Evolutionary conservation across 2,797 vertebrate species (phyloP), one percentile per base, ranked within the genome.

Genomic region (Coluber constrictor): DNA sequence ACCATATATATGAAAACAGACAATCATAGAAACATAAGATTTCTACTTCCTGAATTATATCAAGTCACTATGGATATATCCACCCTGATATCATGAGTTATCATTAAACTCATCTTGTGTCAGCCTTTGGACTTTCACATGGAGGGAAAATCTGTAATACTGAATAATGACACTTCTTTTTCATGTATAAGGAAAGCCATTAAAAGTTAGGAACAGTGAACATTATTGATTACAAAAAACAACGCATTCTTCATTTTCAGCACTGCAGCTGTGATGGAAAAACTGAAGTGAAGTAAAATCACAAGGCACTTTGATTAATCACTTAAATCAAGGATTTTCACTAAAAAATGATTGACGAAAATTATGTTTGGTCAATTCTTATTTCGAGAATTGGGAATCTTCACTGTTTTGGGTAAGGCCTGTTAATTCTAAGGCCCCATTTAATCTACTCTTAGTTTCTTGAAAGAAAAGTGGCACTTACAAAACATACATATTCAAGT

Each of bases 141-240:
- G 70, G 87, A 32, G 91, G 4, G 51, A 86, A 93, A 11, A 89
- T 51, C 3, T 55, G n/a, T 6, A 91, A 56, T 66, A 92, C 88
- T 54, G 90, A 92, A 94, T 8, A 89, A 11, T 37, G 92, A 1
- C 37, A 32, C 86, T 91, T 92, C 54, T 90, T 74, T 47, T 18
- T 10, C 89, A 47, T 93, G 54, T 88, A 86, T 13, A 92, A 91
- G 25, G 1, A 89, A 90, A 27, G 23, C 56, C 89, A 63, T 88
- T 92, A 88, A 66, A 74, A 95, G 20, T 93, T 8, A 88, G 29
- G 90, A 92, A 10, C 16, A 86, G 51, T 4, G 0, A 0, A 90
- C 5, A 91, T 93, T 92, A 90, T 94, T 93, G 87, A 94, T 91
- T 88, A 90, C 90, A 66, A 23, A 92, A 37, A 74, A 9, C 88